A percentile compares a stretch with the other conserved stretches of the same genome.
Conservation (phyloP, 2,888 invertebrate species). For the Acleris cristana region DNA sequence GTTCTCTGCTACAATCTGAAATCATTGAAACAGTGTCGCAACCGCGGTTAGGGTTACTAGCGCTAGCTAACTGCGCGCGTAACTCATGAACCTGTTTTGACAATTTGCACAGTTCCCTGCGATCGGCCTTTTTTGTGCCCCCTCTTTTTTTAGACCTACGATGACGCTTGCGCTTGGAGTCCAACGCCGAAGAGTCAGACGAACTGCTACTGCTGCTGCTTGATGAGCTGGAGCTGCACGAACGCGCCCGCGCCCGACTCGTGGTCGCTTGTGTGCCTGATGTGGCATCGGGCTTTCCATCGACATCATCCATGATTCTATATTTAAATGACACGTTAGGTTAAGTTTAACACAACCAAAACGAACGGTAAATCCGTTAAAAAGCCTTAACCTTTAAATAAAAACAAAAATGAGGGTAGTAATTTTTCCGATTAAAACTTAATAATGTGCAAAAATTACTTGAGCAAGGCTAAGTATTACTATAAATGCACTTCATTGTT, state of each 20-base stretch:
- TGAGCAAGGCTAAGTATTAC: background rate
- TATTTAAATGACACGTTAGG: background rate
- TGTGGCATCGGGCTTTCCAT: background rate
- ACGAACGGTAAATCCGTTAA: slow-evolving; percentile 7
- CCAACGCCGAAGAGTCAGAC: background rate
- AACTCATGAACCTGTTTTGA: background rate
- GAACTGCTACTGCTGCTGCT: background rate
- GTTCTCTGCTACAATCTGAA: background rate
- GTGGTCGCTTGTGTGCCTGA: background rate
- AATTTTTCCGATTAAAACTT: too few species aligned
- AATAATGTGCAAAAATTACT: background rate
- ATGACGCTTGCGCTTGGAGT: background rate
- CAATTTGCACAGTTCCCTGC: background rate
- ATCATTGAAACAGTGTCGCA: background rate
- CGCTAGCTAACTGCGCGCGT: background rate
- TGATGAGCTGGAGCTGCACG: background rate
- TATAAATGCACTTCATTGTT: too few species aligned
- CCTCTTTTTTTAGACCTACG: background rate
- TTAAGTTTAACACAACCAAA: background rate
- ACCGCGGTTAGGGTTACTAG: background rate
- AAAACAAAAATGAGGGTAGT: background rate
- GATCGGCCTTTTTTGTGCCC: background rate
- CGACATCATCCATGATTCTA: background rate
- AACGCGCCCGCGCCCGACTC: background rate
- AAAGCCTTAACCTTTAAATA: background rate